phyloP scores from a whole-genome alignment of 1,140 invertebrate species.

The Diachasma alloeum region DNA sequence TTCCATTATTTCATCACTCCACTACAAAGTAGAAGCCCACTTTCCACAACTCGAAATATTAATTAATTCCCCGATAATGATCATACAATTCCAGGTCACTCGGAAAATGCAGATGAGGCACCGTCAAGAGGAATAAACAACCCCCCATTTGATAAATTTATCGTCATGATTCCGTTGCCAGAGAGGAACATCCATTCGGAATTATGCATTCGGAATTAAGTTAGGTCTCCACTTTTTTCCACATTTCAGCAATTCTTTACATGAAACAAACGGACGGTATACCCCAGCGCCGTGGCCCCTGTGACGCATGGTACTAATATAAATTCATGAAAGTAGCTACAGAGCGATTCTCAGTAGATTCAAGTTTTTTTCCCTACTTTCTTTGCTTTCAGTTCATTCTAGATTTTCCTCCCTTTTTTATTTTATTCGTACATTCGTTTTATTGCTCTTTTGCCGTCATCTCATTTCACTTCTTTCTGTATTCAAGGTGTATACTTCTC shows the following conservation, averaged over 20 bases:
- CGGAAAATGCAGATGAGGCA: not conserved
- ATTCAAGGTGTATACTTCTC: not conserved
- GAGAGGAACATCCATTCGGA: not conserved
- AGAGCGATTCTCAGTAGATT: slow-evolving; percentile 13
- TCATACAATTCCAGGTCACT: not conserved
- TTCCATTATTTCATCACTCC: no score
- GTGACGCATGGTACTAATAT: slow-evolving; percentile 20
- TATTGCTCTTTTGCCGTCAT: not conserved
- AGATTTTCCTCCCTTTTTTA: not conserved
- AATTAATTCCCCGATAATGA: not conserved
- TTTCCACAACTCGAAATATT: no score
- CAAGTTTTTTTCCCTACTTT: slow-evolving; percentile 1
- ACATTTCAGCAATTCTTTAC: not conserved
- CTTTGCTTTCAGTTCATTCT: not conserved
- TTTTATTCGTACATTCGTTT: not conserved
- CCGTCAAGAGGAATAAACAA: not conserved
- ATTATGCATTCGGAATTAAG: slow-evolving; percentile 1
- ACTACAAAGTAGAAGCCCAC: no score
- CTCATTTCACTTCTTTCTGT: slow-evolving; percentile 1
- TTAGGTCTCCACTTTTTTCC: not conserved
- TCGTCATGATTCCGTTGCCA: not conserved
- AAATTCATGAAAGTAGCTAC: slow-evolving; percentile 23
- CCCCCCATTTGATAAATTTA: not conserved
- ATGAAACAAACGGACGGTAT: not conserved
- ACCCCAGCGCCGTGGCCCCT: not conserved